Base-by-base conservation (phyloP, 2,797 vertebrate species). In the Phrynocephalus vlangalii region DNA sequence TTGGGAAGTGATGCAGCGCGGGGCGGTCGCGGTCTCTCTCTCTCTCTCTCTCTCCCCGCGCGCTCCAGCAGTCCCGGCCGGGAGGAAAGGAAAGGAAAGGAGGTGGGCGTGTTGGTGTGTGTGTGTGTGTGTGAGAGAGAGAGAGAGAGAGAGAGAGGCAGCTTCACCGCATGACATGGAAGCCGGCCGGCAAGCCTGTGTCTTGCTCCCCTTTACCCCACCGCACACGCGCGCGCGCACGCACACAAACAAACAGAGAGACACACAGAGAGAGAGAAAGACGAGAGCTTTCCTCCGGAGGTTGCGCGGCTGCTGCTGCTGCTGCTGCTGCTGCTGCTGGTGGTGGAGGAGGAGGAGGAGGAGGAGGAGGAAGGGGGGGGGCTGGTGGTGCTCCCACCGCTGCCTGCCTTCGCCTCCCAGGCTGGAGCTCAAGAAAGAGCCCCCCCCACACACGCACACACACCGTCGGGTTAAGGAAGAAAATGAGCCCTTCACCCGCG, bases 1-100 rank as follows among this genome's bases (percentile, higher is more conserved):
- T 77, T 44, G 38, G 50, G 28, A 83, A 86, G 75, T n/a, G 84
- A 28, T 71, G 87, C 78, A 56, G 83, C 63, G 88, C 80, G 50
- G 30, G 63, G 79, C 33, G 63, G 6, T 24, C 33, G 33, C 33
- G 1, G 3, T 9, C 68, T 26, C 68, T 9, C 28, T 24, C 24
- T 26, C 28, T 7, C 68, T 67, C 10, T 24, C 24, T 28, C 38
- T 33, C 33, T 33, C 33, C 33, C 33, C 38, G 38, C 38, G 38
- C 38, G 38, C 38, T 44, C 38, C 68, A 1, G 15, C 1, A 30
- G 1, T 30, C 24, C 60, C 11, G 24, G 2, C 76, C 6, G 67
- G 20, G 33, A 38, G 28, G 52, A 30, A 63, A 48, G 82, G 87
- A n/a, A 63, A 63, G 79, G 52, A 9, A 63, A 48, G 82, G 87